Base-by-base conservation (phyloP, 2,113 vertebrate genomes). In the Xiphophorus couchianus region DNA sequence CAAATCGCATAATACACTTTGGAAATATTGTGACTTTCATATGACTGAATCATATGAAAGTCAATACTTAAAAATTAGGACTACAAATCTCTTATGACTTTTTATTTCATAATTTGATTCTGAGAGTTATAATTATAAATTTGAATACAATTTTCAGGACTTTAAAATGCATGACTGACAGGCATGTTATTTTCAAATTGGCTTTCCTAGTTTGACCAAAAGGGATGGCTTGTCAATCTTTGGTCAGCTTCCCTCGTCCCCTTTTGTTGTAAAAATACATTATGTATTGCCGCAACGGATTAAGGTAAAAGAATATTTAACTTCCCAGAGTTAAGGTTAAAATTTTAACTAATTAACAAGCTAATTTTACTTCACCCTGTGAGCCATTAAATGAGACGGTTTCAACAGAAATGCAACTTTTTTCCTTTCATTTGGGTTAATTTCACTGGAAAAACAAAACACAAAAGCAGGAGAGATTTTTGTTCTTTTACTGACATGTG, bases 401-500 rank as follows among this genome's bases (percentile, higher is more conserved):
- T 54, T 22, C 19, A 22, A 22, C 48, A 54, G 7, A 8, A 22
- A 22, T 22, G 10, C 35, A 37, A 25, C 25, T 58, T 11, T 11
- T n/a, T 58, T n/a, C 1, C 22, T 22, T 10, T 58, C 51, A 58
- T 58, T 62, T 6, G 12, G 4, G 2, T 8, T 42, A 3, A 48
- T 44, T 5, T 19, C 30, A 15, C 22, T 6, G 2, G 12, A 28
- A 17, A 14, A 29, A 73, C 5, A 48, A 64, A 70, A 44, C 6
- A 2, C 58, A 9, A 71, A 66, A 76, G 22, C 73, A 66, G 81
- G 81, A 7, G 1, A 22, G 2, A 92, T 93, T 95, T 95, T 94
- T 95, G 93, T 58, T 58, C 94, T 96, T 98, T 98, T 98, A 98
- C 98, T 98, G 95, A 96, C 95, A 96, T 96, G 96, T 96, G 96